phyloP scores from a whole-genome alignment of 2,113 vertebrate species.

The Aix galericulata region DNA sequence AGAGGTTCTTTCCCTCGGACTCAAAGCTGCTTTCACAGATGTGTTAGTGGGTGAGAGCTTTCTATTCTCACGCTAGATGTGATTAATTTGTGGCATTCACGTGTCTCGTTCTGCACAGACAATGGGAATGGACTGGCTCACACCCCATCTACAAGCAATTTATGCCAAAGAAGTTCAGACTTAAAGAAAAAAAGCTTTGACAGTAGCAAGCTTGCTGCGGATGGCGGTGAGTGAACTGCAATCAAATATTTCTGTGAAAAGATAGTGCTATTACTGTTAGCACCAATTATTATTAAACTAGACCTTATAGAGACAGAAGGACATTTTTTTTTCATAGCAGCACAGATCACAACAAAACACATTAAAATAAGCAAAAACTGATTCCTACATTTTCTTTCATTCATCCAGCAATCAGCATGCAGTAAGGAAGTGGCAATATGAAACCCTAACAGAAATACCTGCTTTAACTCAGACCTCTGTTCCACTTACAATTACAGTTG shows the following conservation, averaged over 20 bases:
- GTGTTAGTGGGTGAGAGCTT: slow-evolving; percentile 78
- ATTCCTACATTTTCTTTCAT: slow-evolving; percentile 33
- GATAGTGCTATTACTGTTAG: not conserved
- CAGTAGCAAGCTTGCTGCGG: slow-evolving; percentile 38
- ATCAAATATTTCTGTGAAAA: slow-evolving; percentile 4
- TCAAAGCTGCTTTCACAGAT: slow-evolving; percentile 77
- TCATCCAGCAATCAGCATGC: slow-evolving; percentile 27
- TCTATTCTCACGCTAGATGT: slow-evolving; percentile 85
- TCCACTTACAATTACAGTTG: not conserved
- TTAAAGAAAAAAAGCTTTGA: slow-evolving; percentile 59
- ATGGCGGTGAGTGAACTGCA: not conserved
- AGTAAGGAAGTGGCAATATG: not conserved
- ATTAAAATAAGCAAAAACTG: not conserved
- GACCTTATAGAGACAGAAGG: not conserved
- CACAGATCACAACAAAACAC: not conserved
- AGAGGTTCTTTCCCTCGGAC: slow-evolving; percentile 77
- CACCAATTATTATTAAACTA: slow-evolving; percentile 28
- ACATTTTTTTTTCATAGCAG: not conserved
- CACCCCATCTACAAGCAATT: slow-evolving; percentile 86
- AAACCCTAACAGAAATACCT: not conserved
- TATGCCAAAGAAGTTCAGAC: slow-evolving; percentile 79
- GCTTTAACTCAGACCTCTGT: slow-evolving; percentile 6
- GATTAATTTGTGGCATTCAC: slow-evolving; percentile 93
- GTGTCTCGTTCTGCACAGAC: slow-evolving; percentile 78
- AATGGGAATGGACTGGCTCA: slow-evolving; percentile 87